These are phyloP conservation scores for Nasonia vitripennis DNA, from an alignment of 1,140 invertebrate genomes.

Conservation along the genomic window DNA sequence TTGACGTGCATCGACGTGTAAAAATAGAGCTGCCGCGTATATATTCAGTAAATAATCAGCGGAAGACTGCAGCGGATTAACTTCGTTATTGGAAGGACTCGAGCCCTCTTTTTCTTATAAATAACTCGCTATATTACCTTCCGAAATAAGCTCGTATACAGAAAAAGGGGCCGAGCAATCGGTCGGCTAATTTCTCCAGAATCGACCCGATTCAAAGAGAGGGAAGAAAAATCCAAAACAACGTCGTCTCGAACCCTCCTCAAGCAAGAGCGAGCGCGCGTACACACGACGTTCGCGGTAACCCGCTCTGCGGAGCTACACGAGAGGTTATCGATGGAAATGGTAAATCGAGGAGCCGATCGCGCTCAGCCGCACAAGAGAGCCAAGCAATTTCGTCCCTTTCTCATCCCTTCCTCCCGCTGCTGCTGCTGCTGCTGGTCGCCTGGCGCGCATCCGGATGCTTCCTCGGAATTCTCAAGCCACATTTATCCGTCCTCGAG, in stretches of 20 bases:
- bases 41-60: too few species aligned
- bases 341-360: conserved; percentile 20
- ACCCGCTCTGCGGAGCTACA: background rate
- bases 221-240: background rate
- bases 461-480: conserved; percentile 15
- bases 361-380: background rate
- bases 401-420: background rate
- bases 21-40: too few species aligned
- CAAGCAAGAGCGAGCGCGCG: too few species aligned
- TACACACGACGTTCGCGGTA: background rate
- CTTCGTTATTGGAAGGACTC: too few species aligned
- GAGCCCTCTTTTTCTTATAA: too few species aligned
- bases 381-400: conserved; percentile 25
- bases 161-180: too few species aligned
- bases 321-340: conserved; percentile 35
- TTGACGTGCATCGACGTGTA: too few species aligned
- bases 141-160: too few species aligned
- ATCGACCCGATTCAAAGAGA: background rate
- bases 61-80: too few species aligned
- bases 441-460: background rate
- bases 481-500: conserved; percentile 21
- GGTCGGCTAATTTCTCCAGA: background rate
- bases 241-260: too few species aligned
- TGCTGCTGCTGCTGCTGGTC: background rate
- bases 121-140: too few species aligned